Conservation (phyloP, 2,113 vertebrate species). For the Hydropotes inermis region DNA sequence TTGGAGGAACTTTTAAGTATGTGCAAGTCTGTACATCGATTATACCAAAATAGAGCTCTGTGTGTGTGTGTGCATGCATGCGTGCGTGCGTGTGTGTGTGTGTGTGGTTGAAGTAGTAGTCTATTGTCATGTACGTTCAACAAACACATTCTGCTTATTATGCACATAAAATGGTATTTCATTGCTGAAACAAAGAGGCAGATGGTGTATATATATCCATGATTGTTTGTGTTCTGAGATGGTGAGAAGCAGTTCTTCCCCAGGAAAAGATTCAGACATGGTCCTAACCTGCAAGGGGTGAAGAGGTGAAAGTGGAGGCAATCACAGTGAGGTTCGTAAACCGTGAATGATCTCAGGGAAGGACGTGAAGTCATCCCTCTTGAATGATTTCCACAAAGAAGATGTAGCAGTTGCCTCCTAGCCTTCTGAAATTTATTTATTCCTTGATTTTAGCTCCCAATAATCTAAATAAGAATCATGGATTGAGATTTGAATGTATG, state of each 20-base stretch:
- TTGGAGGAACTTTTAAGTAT: neutral
- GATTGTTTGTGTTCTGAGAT: neutral
- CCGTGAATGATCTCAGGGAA: neutral
- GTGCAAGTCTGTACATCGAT: neutral
- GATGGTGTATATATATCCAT: neutral
- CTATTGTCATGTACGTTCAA: neutral
- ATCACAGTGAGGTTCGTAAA: neutral
- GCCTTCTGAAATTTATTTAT: neutral
- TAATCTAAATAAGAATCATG: neutral
- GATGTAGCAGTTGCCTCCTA: neutral
- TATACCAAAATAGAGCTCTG: neutral
- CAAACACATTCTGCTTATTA: neutral
- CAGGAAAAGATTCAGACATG: neutral
- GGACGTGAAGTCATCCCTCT: neutral
- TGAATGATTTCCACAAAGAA: neutral
- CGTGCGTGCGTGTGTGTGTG: too few species aligned
- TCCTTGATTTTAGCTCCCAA: neutral
- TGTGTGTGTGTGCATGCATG: neutral
- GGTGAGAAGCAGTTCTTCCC: neutral
- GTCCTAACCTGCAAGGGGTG: neutral
- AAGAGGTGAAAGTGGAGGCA: neutral
- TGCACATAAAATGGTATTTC: neutral
- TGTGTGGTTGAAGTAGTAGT: neutral
- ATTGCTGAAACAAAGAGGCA: conserved; percentile 24
- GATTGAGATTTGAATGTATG: neutral